Base-by-base conservation (phyloP, 1,140 invertebrate species). In the Hypothenemus hampei region DNA sequence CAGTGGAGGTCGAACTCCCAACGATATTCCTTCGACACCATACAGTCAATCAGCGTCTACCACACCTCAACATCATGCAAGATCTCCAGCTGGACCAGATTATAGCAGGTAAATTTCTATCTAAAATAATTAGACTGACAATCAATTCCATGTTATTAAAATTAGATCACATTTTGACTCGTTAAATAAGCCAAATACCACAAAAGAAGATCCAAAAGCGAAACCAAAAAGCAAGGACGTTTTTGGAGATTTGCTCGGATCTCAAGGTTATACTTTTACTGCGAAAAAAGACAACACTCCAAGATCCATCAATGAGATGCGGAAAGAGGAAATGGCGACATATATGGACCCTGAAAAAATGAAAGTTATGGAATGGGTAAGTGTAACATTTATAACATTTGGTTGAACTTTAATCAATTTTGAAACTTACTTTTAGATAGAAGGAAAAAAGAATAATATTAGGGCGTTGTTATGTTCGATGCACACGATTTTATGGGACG, bases 391-490 rank as follows among this genome's bases (percentile, higher is more conserved):
- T 19, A 39, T 19, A 18, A 39, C 13, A 39, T n/a, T n/a, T n/a
- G n/a, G 8, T 39, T 31, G 26, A 15, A 4, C 10, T 39, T 6
- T 3, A 3, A 39, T 16, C 19, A 4, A 15, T 39, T 10, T 7
- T 6, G n/a, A 15, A 8, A 10, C 18, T 10, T 5, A 39, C 35
- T 62, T 61, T 16, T 35, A 95, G 93, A 91, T 82, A 20, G 89
- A 97, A 69, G 96, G 95, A 2, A 99, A 99, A 70, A 93, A 95
- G 67, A 84, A 87, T 39, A 99, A 99, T 71, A 93, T 99, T 54
- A 80, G 97, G 44, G 94, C 95, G 0, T 73, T 99, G 8, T 72
- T 99, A 0, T 95, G 93, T 64, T 94, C 95, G 0, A 75, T 99
- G 64, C 91, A 98, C 65, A 90, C 86, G 0, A 85, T 99, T 6